Conservation (phyloP, 2,888 invertebrate genomes). For the Leptarthrus brevirostris region DNA sequence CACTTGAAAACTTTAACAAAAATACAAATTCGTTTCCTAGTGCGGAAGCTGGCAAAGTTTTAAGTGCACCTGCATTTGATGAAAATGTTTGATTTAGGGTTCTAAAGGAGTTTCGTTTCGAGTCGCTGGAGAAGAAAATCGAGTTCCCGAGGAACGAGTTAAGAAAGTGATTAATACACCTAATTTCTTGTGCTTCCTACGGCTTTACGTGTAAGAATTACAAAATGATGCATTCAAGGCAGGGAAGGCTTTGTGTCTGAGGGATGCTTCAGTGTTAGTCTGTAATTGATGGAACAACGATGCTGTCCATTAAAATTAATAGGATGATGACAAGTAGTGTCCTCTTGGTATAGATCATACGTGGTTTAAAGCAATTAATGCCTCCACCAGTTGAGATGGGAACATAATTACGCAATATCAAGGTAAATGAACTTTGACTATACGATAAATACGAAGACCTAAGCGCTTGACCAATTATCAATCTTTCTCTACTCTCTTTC, state of each 20-base stretch:
- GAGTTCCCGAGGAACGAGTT: too few species aligned
- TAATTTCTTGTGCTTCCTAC: slow-evolving; percentile 1
- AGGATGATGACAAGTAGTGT: slow-evolving; percentile 18
- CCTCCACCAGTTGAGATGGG: not conserved
- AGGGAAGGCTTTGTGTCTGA: too few species aligned
- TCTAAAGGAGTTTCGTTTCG: too few species aligned
- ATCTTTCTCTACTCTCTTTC: not conserved
- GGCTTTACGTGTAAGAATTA: not conserved
- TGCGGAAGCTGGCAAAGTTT: too few species aligned
- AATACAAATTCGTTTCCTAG: too few species aligned
- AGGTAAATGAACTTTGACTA: slow-evolving; percentile 26
- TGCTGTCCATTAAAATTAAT: slow-evolving; percentile 6
- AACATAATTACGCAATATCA: slow-evolving; percentile 21
- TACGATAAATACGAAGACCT: not conserved
- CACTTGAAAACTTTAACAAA: too few species aligned
- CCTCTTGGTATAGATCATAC: slow-evolving; percentile 12
- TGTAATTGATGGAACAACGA: not conserved
- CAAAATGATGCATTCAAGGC: not conserved
- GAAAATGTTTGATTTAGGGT: too few species aligned
- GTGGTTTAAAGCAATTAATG: slow-evolving; percentile 17
- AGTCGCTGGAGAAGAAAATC: too few species aligned
- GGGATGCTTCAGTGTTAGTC: too few species aligned
- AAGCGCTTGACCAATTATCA: not conserved
- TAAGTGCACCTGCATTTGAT: too few species aligned
- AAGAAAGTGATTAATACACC: not conserved